phyloP scores from a whole-genome alignment of 2,888 invertebrate genomes.

The Mythimna albipuncta region DNA sequence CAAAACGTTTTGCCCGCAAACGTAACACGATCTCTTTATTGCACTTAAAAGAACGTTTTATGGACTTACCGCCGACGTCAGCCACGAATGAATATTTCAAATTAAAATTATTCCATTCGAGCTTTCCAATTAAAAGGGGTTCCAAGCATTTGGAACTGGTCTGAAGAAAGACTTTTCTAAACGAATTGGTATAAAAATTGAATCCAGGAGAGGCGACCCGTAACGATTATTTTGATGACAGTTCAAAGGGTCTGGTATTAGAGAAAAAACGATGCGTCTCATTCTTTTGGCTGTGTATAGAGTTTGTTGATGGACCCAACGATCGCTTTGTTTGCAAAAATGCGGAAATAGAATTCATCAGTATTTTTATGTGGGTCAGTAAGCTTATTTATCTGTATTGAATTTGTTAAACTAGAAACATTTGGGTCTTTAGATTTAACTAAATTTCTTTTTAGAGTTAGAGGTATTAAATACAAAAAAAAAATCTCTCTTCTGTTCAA shows the following conservation, averaged over 20 bases:
- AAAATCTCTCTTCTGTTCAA: background rate
- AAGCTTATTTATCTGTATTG: constrained; percentile 22
- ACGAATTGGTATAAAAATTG: constrained; percentile 65
- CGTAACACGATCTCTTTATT: constrained; percentile 58
- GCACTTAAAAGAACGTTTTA: constrained; percentile 56
- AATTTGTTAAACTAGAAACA: constrained; percentile 14
- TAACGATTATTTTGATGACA: constrained; percentile 68
- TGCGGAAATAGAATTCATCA: constrained; percentile 42
- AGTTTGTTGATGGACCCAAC: constrained; percentile 49
- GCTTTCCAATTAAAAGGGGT: constrained; percentile 67
- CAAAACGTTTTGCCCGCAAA: constrained; percentile 47
- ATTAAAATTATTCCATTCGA: constrained; percentile 64
- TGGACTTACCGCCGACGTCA: constrained; percentile 30
- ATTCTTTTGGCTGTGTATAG: constrained; percentile 52
- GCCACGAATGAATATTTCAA: constrained; percentile 60
- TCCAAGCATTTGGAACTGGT: constrained; percentile 48
- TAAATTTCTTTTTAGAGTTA: background rate
- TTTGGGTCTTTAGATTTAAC: background rate
- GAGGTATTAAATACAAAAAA: too few species aligned
- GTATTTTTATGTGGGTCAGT: constrained; percentile 47
- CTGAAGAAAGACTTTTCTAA: constrained; percentile 55
- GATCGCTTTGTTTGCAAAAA: constrained; percentile 46
- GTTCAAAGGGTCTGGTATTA: constrained; percentile 64
- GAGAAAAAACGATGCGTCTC: constrained; percentile 54
- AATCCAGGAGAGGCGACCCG: constrained; percentile 63